Evolutionary conservation across 2,797 vertebrate species (phyloP).

Genomic region (Galaxias olidus): DNA sequence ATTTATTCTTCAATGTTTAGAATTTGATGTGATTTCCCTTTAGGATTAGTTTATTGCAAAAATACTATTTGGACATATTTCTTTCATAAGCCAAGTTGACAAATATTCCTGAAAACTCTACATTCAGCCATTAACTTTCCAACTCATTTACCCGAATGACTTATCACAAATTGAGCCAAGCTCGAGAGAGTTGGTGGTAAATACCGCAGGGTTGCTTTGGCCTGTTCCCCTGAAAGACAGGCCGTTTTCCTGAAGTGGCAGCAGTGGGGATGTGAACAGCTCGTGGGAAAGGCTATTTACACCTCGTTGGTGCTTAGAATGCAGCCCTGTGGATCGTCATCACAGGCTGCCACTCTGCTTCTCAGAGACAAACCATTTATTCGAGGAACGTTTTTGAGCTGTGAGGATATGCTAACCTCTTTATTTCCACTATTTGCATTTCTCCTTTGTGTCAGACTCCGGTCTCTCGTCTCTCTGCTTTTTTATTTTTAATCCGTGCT

Average conservation of each 20-base stretch:
- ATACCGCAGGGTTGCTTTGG: no score
- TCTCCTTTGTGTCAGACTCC: not conserved
- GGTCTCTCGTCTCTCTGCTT: not conserved
- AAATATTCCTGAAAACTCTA: no score
- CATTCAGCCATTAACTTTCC: no score
- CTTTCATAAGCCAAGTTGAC: no score
- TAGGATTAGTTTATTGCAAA: no score
- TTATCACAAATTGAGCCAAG: no score
- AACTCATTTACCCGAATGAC: no score
- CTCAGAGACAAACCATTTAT: not conserved
- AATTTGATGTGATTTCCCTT: no score
- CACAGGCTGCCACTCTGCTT: not conserved
- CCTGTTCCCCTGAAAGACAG: no score
- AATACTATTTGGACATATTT: no score
- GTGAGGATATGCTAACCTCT: not conserved
- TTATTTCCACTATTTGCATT: not conserved
- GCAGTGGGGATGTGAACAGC: not conserved
- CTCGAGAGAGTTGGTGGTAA: no score
- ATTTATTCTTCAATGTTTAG: no score
- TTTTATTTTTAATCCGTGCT: not conserved
- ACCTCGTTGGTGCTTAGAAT: not conserved
- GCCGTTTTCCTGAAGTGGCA: not conserved
- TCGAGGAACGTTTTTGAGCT: slow-evolving; percentile 3
- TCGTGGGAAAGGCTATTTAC: not conserved
- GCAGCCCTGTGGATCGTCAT: not conserved